These are phyloP conservation scores for Agrotis clavis DNA, from an alignment of 2,888 invertebrate genomes.

Conservation along the genomic window DNA sequence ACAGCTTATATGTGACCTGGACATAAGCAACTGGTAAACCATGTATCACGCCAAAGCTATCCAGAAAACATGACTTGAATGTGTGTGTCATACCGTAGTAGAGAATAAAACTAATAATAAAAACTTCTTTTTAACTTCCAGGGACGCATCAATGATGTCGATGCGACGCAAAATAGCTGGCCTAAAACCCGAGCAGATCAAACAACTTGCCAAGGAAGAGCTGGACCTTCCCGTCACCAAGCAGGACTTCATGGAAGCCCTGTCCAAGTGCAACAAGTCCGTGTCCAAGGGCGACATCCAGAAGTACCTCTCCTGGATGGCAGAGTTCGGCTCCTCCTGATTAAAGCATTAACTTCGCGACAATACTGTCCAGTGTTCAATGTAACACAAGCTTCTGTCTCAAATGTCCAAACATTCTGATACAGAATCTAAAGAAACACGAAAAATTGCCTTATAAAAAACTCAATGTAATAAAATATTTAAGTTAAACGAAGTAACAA, in stretches of 20 bases:
- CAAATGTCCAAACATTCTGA: slow-evolving; percentile 59
- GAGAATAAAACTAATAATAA: not conserved
- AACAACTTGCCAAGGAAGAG: slow-evolving; percentile 98
- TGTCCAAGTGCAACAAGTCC: slow-evolving; percentile 98
- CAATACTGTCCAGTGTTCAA: slow-evolving; percentile 40
- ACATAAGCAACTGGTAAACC: too few relatives aligned
- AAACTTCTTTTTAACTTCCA: slow-evolving; percentile 74
- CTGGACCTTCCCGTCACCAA: slow-evolving; percentile 98
- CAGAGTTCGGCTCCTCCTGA: slow-evolving; percentile 98
- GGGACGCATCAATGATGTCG: slow-evolving; percentile 99
- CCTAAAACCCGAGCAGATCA: slow-evolving; percentile 97
- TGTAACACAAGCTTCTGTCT: slow-evolving; percentile 45
- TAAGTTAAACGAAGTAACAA: slow-evolving; percentile 70
- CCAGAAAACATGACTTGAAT: too few relatives aligned
- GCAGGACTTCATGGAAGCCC: slow-evolving; percentile 98
- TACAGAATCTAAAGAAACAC: slow-evolving; percentile 62
- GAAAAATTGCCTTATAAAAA: slow-evolving; percentile 80
- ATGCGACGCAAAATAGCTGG: slow-evolving; percentile 99
- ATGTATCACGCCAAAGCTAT: too few relatives aligned
- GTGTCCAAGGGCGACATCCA: slow-evolving; percentile 98
- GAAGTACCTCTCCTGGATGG: slow-evolving; percentile 99
- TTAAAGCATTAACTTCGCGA: slow-evolving; percentile 75
- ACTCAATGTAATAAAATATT: slow-evolving; percentile 68
- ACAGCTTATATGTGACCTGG: too few relatives aligned
- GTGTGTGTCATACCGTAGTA: too few relatives aligned